These are phyloP conservation scores for Epizoanthus fatuus DNA, from an alignment of 92 coral and sea anemone species.

Conservation along the genomic window DNA sequence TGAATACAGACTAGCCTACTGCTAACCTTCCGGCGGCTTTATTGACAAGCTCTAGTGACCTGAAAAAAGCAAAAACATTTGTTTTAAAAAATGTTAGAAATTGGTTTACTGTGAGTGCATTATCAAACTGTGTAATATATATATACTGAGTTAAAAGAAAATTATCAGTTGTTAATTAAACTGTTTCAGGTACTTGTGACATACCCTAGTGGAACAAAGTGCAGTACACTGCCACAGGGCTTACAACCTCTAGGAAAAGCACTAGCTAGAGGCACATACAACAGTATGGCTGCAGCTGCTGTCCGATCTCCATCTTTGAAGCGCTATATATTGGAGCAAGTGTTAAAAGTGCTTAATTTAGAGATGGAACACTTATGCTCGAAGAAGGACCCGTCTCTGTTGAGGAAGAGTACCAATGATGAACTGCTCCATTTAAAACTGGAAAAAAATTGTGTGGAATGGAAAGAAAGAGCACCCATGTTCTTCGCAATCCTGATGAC, in stretches of 20 bases:
- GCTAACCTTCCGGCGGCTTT: too few relatives aligned
- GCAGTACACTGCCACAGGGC: slow-evolving; percentile 1
- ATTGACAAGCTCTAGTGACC: too few relatives aligned
- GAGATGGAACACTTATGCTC: background rate
- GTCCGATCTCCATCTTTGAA: background rate
- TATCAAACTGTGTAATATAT: too few relatives aligned
- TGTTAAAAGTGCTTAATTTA: background rate
- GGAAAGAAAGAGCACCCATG: background rate
- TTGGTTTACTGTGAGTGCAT: too few relatives aligned
- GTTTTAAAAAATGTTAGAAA: too few relatives aligned
- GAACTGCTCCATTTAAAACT: background rate
- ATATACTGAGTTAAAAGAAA: too few relatives aligned
- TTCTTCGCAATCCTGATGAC: background rate
- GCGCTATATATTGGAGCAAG: background rate
- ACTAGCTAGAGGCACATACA: slow-evolving; percentile 15
- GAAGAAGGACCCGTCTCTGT: background rate
- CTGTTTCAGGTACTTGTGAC: background rate
- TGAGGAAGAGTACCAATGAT: background rate
- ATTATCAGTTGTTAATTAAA: too few relatives aligned
- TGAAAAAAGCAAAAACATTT: too few relatives aligned
- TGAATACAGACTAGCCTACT: too few relatives aligned
- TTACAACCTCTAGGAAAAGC: slow-evolving; percentile 46
- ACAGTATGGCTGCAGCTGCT: slow-evolving; percentile 10
- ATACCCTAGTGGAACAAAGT: background rate
- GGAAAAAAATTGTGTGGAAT: background rate